Conservation (phyloP, 2,113 vertebrate genomes). For the Megaleporinus macrocephalus region DNA sequence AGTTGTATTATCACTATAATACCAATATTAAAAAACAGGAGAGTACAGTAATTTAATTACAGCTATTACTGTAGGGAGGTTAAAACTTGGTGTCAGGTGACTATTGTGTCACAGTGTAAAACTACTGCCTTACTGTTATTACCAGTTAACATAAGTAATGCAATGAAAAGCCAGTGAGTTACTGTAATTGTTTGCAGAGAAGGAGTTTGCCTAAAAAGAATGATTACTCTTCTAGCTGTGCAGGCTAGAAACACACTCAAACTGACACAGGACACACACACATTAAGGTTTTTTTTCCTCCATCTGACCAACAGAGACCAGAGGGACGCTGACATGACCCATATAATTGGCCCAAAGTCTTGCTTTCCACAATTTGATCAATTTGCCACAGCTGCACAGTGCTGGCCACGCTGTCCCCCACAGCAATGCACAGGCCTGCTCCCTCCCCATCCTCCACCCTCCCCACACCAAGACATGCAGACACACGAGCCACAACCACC, state of each 20-base stretch:
- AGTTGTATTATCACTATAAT: too few species aligned
- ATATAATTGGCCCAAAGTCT: conserved; percentile 80
- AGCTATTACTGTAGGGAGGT: too few species aligned
- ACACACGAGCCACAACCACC: conserved; percentile 18
- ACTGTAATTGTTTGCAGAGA: too few species aligned
- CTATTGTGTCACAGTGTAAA: too few species aligned
- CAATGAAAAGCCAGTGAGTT: too few species aligned
- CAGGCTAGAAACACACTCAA: conserved; percentile 47
- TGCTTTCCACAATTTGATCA: conserved; percentile 81
- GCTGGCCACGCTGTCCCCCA: conserved; percentile 71
- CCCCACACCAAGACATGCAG: conserved; percentile 13
- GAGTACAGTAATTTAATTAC: too few species aligned
- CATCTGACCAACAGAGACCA: conserved; percentile 72
- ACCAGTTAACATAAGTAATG: too few species aligned
- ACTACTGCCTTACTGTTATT: too few species aligned
- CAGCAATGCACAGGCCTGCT: conserved; percentile 62
- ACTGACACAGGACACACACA: conserved; percentile 23
- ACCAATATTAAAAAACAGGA: too few species aligned
- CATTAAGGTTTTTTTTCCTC: conserved; percentile 41
- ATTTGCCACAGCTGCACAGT: conserved; percentile 76
- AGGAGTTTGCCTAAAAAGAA: conserved; percentile 72
- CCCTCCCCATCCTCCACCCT: conserved; percentile 51
- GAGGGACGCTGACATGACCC: conserved; percentile 80
- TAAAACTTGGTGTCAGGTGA: too few species aligned
- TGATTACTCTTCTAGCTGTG: conserved; percentile 66